Evolutionary conservation across 37 sponge, comb jelly and placozoan genomes (phyloP).

Genomic region (Cladorhizidae sp.): DNA sequence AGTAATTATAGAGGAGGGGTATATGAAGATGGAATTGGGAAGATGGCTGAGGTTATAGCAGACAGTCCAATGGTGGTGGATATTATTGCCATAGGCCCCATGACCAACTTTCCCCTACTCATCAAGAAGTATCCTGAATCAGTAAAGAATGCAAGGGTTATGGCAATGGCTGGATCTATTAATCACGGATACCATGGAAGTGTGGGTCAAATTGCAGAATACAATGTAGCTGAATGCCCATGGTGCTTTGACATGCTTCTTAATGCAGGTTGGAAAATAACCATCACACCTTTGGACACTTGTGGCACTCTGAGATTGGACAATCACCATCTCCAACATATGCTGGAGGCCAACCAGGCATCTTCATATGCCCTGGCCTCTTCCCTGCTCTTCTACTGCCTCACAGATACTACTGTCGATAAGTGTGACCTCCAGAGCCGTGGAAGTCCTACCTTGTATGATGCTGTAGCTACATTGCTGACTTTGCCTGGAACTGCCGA

Average conservation of each 20-base stretch:
- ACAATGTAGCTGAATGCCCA: conserved; percentile 72
- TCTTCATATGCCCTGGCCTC: not conserved
- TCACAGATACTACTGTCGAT: not conserved
- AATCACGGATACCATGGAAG: conserved; percentile 57
- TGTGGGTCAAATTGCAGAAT: conserved; percentile 50
- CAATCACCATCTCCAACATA: not conserved
- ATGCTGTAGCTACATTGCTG: conserved; percentile 24
- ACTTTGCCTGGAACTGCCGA: not conserved
- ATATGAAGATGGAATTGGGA: conserved; percentile 46
- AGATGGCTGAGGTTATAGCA: conserved; percentile 63
- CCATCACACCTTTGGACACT: conserved; percentile 76
- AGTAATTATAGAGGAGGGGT: conserved; percentile 65
- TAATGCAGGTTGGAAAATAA: conserved; percentile 54
- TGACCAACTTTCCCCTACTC: conserved; percentile 71
- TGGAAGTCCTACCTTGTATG: conserved; percentile 9
- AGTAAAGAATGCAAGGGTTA: conserved; percentile 47
- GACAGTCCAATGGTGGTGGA: conserved; percentile 16
- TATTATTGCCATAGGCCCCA: conserved; percentile 75
- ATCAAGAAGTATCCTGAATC: conserved; percentile 47
- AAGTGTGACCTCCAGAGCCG: not conserved
- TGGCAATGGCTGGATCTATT: conserved; percentile 77
- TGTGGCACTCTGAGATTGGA: conserved; percentile 24
- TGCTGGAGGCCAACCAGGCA: not conserved
- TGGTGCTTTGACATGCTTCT: conserved; percentile 50
- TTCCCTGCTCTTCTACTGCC: conserved; percentile 31